These are phyloP conservation scores for Dryobotodes eremita DNA, from an alignment of 2,888 invertebrate species.

Conservation along the genomic window DNA sequence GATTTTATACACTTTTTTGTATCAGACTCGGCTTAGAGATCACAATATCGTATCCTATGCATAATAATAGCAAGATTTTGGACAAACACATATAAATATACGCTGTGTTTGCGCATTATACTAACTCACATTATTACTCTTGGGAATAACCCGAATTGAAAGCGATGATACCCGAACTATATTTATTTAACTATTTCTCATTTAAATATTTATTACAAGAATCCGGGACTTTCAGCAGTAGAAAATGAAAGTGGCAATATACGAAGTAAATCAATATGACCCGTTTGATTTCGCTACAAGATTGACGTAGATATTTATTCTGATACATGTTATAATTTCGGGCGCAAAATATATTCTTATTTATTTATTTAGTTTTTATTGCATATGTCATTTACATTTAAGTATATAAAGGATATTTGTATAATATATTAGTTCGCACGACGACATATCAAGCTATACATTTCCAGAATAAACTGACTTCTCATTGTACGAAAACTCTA, in stretches of 20 bases:
- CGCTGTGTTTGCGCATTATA: slow-evolving; percentile 20
- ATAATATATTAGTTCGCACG: too few relatives aligned
- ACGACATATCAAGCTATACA: too few relatives aligned
- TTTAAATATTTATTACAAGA: slow-evolving; percentile 57
- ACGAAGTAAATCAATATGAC: slow-evolving; percentile 36
- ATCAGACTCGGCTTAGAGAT: not conserved
- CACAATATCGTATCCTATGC: slow-evolving; percentile 32
- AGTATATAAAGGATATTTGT: not conserved
- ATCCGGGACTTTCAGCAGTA: slow-evolving; percentile 19
- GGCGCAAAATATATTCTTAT: slow-evolving; percentile 7
- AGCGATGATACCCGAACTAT: slow-evolving; percentile 32
- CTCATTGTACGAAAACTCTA: too few relatives aligned
- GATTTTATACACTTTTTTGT: not conserved
- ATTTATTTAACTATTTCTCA: slow-evolving; percentile 47
- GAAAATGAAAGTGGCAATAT: slow-evolving; percentile 46
- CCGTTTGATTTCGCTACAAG: slow-evolving; percentile 33
- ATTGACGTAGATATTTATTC: slow-evolving; percentile 41
- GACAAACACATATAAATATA: slow-evolving; percentile 33
- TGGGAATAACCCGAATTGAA: slow-evolving; percentile 44
- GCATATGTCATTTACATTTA: not conserved
- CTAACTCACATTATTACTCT: slow-evolving; percentile 28
- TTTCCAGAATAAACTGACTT: too few relatives aligned
- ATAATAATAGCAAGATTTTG: slow-evolving; percentile 26
- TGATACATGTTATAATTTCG: slow-evolving; percentile 16
- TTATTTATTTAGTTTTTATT: slow-evolving; percentile 7